Base-by-base conservation (phyloP, 2,113 vertebrate species). In the Andinoacara biseriatus region DNA sequence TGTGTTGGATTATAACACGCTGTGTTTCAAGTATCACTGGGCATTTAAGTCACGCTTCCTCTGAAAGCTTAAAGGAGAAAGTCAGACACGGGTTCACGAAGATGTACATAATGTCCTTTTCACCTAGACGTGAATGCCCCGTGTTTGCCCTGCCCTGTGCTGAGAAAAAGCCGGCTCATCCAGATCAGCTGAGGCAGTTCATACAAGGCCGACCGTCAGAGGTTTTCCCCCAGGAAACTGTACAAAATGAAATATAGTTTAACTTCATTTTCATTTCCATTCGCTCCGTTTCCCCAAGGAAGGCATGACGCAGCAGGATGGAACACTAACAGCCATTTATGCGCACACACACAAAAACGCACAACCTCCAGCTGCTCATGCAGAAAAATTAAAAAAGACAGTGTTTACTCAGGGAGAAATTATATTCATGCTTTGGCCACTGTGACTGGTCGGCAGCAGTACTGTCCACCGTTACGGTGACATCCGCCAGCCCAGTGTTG, bases 221-320 rank as follows among this genome's bases (percentile, higher is more conserved):
- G 8, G 18, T 14, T 31, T 72, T 57, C 1, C 54, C 62, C 43
- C 2, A 5, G n/a, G 54, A 84, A 62, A 26, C 54, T 11, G 10
- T n/a, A 18, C 11, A 61, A 63, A 72, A 63, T 69, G 38, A 85
- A 89, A 87, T 18, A 24, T 75, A 72, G 63, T n/a, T 57, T 69
- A 43, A 75, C 46, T 84, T 79, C 56, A 43, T 89, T 65, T 78
- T n/a, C 29, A 85, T 82, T 82, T 86, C 76, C 74, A 83, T 79
- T 81, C 76, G 24, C 72, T 78, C 54, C n/a, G 9, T 74, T 80
- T 81, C 79, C 86, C 72, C 10, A 60, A 77, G 65, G 83, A 82
- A 69, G 81, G 56, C 78, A 76, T 82, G 84, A 88, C 54, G 13
- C 78, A 88, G 83, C 76, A 80, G 31, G 65, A 76, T 58, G 67